Evolutionary conservation across 2,797 vertebrate genomes (phyloP).

Genomic region (Danio tinwini): DNA sequence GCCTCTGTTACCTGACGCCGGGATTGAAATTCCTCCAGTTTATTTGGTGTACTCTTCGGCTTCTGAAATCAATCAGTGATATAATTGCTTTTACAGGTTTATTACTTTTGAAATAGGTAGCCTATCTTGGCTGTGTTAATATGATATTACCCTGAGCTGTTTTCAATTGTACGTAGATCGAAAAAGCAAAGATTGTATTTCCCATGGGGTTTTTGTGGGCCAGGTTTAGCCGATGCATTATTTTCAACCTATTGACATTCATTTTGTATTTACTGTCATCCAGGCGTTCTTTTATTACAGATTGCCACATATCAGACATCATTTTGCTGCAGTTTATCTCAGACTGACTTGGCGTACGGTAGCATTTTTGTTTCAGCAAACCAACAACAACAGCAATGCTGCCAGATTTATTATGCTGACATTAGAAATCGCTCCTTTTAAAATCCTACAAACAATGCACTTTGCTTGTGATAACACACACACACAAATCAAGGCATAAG

Average conservation of each 20-base stretch:
- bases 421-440: constrained; percentile 24
- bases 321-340: constrained; percentile 19
- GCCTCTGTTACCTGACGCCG: constrained; percentile 16
- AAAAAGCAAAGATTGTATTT: constrained; percentile 77
- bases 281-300: constrained; percentile 36
- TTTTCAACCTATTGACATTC: constrained; percentile 62
- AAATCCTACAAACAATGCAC: constrained; percentile 17
- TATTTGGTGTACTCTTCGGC: constrained; percentile 62
- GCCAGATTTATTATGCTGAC: constrained; percentile 18
- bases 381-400: background rate
- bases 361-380: background rate
- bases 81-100: constrained; percentile 79
- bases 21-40: constrained; percentile 62
- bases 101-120: constrained; percentile 77
- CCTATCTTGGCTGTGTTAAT: constrained; percentile 74
- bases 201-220: constrained; percentile 67
- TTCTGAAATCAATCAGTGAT: constrained; percentile 71
- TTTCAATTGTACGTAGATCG: constrained; percentile 73
- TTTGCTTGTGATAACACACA: constrained; percentile 23
- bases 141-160: constrained; percentile 72
- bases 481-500: constrained; percentile 35
- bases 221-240: constrained; percentile 66
- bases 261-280: constrained; percentile 54
- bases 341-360: constrained; percentile 2
- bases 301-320: constrained; percentile 20